Base-by-base conservation (phyloP, 2,113 vertebrate species). In the Mesitornis unicolor region DNA sequence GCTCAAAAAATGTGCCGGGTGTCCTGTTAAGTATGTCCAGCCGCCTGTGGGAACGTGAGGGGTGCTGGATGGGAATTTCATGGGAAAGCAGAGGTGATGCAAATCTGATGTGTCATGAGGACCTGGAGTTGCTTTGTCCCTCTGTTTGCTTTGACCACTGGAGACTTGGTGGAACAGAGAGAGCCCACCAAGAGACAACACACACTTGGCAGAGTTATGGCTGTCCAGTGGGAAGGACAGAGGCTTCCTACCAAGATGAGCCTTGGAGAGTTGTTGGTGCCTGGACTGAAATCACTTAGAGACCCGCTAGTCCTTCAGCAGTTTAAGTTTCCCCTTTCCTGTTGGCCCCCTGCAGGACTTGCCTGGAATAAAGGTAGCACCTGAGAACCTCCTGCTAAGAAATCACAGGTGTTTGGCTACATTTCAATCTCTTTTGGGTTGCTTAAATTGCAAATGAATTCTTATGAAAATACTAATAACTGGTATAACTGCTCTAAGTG, bases 21-120 rank as follows among this genome's bases (percentile, higher is more conserved):
- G 13, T 82, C 43, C 43, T 40, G 14, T 35, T 81, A 47, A n/a
- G 9, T 16, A 1, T 7, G 36, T 35, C 31, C 71, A 56, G 18
- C 18, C 53, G 0, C 0, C 35, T 48, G 16, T 9, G 69, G 70
- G 47, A 87, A 15, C 8, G 1, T n/a, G 53, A 61, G 45, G 50
- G 61, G 5, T 65, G 43, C 48, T 42, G 48, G 36, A 36, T 0
- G 3, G 51, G 20, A 68, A 12, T 26, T 54, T 22, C 28, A 11
- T 7, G 7, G 43, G 18, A 65, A 51, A 43, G 53, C 57, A 71
- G 61, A 77, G 48, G n/a, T n/a, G n/a, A 29, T 9, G 13, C 13
- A 4, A 48, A 31, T 87, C 22, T 35, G 33, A 11, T 61, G 28
- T 50, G n/a, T 78, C 1, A 0, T 28, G 43, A 21, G n/a, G 67